Evolutionary conservation across 2,113 vertebrate species (phyloP).

Genomic region (Perccottus glenii): DNA sequence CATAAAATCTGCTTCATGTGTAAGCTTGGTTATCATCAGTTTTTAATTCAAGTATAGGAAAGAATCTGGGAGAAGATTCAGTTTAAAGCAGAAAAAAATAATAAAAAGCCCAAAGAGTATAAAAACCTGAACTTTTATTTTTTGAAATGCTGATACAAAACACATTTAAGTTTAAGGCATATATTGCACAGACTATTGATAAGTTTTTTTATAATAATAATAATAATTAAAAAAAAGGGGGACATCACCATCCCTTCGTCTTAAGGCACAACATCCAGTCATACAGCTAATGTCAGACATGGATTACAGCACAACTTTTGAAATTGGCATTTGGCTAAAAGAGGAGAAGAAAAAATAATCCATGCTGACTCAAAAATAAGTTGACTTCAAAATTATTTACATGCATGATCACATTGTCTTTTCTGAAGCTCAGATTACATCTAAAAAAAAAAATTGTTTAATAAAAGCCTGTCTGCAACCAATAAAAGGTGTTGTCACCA

Average conservation of each 20-base stretch:
- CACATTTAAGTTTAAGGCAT: slow-evolving; percentile 80
- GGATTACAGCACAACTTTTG: slow-evolving; percentile 58
- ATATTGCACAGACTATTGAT: slow-evolving; percentile 84
- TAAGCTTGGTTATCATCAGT: too few species aligned
- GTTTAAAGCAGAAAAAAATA: neutral
- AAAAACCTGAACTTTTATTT: slow-evolving; percentile 78
- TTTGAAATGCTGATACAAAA: slow-evolving; percentile 82
- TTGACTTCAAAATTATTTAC: slow-evolving; percentile 54
- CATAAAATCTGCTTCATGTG: too few species aligned
- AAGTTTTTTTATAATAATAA: slow-evolving; percentile 65
- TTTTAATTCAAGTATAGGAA: too few species aligned
- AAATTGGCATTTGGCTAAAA: slow-evolving; percentile 63
- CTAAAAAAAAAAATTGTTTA: too few species aligned
- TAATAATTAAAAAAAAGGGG: slow-evolving; percentile 41
- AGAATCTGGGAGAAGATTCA: too few species aligned
- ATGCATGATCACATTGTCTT: slow-evolving; percentile 45
- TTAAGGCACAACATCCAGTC: slow-evolving; percentile 82
- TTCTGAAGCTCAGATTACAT: neutral
- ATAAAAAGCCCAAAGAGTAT: slow-evolving; percentile 1
- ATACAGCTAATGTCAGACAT: slow-evolving; percentile 64
- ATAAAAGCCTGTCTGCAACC: slow-evolving; percentile 6
- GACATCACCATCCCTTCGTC: slow-evolving; percentile 62
- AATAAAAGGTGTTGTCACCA: slow-evolving; percentile 48
- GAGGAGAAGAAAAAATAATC: slow-evolving; percentile 30
- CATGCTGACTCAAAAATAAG: slow-evolving; percentile 37